Base-by-base conservation (phyloP, 2,888 invertebrate species). In the Eupithecia vulgata region DNA sequence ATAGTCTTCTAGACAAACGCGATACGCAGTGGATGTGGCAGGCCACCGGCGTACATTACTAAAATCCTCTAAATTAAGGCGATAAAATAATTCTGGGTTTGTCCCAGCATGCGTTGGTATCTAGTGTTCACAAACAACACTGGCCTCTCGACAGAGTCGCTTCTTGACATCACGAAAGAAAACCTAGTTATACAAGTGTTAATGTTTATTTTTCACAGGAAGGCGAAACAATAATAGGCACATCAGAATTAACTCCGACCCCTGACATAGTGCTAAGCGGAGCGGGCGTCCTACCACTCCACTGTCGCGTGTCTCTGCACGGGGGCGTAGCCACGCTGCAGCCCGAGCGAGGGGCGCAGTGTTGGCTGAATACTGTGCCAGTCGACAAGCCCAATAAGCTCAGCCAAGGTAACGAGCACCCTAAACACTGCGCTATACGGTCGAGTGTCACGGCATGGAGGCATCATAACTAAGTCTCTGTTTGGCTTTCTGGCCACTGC, bases 181-280 rank as follows among this genome's bases (percentile, higher is more conserved):
- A 45, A 45, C 17, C n/a, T n/a, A 7, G 45, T 45, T 17, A n/a
- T n/a, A n/a, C 48, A 48, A 48, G n/a, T 52, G 3, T 10, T 52
- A 52, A 21, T 21, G n/a, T 48, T n/a, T 10, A 15, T 48, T 48
- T 48, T 34, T 0, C 3, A 0, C 83, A 97, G 96, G 98, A 98
- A 87, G 98, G 98, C 7, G 97, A 96, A 87, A 98, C 98, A 0
- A 95, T 96, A 75, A 97, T 98, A 74, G 98, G 98, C 71, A 97
- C 96, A 15, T 97, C 96, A 78, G 97, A 97, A 80, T 95, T 95
- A 45, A 90, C 95, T 0, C 93, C 95, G 0, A 94, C 95, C 42
- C 96, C 97, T 83, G 98, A 98, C 88, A 98, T 98, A 77, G 97
- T 97, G 76, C 91, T 97, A 77, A 95, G 95, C 70, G 97, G 97